Evolutionary conservation across 2,888 invertebrate species (phyloP).

Genomic region (Zhengitettix transpicula): DNA sequence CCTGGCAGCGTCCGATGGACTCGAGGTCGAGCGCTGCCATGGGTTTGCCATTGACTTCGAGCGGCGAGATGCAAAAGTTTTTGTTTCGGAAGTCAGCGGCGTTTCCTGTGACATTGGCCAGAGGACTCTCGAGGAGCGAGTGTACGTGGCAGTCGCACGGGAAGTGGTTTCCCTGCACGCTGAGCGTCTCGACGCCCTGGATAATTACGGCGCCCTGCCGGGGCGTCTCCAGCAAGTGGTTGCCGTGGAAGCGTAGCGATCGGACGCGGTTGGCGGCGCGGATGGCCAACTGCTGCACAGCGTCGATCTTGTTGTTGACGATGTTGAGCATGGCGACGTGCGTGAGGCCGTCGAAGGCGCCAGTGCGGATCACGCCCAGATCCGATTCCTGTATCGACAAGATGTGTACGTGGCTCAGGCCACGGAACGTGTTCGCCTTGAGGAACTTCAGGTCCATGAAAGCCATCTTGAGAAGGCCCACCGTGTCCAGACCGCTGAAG

Average conservation of each 20-base stretch:
- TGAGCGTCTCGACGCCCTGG: slow-evolving; percentile 52
- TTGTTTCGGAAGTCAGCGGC: slow-evolving; percentile 44
- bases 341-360: slow-evolving; percentile 59
- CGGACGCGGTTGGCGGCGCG: slow-evolving; percentile 53
- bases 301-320: slow-evolving; percentile 71
- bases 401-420: slow-evolving; percentile 54
- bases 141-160: slow-evolving; percentile 77
- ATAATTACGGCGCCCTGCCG: slow-evolving; percentile 46
- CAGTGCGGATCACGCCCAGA: slow-evolving; percentile 52
- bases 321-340: slow-evolving; percentile 57
- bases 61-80: slow-evolving; percentile 73
- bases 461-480: slow-evolving; percentile 64
- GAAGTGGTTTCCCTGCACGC: slow-evolving; percentile 63
- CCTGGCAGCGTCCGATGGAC: slow-evolving; percentile 47
- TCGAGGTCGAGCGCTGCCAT: slow-evolving; percentile 51
- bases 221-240: slow-evolving; percentile 67
- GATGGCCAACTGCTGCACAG: slow-evolving; percentile 57
- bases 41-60: slow-evolving; percentile 63
- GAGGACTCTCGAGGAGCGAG: slow-evolving; percentile 55
- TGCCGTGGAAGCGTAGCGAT: slow-evolving; percentile 58
- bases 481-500: slow-evolving; percentile 63
- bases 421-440: slow-evolving; percentile 54
- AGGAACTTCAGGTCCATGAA: slow-evolving; percentile 68
- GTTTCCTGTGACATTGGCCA: slow-evolving; percentile 42
- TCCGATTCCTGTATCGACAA: slow-evolving; percentile 70